phyloP scores from a whole-genome alignment of 2,113 vertebrate species.

The Sinocyclocheilus anophthalmus region DNA sequence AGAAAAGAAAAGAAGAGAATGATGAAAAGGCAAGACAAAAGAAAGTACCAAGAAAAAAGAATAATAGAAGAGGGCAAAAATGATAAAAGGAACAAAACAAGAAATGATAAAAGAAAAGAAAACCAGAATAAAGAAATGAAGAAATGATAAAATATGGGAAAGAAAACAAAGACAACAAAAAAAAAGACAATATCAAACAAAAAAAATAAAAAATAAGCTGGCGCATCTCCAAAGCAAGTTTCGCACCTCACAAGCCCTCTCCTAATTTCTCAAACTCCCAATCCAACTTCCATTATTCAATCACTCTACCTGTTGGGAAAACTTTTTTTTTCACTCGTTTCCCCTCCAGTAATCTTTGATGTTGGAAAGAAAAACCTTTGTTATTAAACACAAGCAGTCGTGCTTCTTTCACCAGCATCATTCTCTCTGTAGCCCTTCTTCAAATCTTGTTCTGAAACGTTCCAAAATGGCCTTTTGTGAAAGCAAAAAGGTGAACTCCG shows the following conservation, averaged over 20 bases:
- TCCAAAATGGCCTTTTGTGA: conserved; percentile 18
- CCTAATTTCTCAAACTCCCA: background rate
- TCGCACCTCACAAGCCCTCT: background rate
- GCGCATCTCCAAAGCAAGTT: background rate
- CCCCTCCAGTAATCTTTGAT: background rate
- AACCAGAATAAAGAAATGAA: too few relatives aligned
- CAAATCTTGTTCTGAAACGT: background rate
- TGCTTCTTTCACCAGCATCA: background rate
- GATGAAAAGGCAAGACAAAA: too few relatives aligned
- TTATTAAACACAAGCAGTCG: background rate
- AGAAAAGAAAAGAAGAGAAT: too few relatives aligned
- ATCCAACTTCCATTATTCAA: background rate
- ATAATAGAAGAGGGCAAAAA: too few relatives aligned
- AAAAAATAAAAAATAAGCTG: background rate
- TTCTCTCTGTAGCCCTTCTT: background rate
- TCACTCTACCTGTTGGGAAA: background rate
- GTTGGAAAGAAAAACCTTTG: background rate
- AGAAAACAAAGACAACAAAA: background rate
- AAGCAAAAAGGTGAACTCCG: conserved; percentile 42
- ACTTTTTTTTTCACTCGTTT: background rate
- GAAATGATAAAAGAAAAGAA: too few relatives aligned
- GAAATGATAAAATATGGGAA: background rate
- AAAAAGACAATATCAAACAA: background rate
- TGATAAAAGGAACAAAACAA: too few relatives aligned
- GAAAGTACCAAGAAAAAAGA: too few relatives aligned